Evolutionary conservation across 1,140 invertebrate genomes (phyloP).

Genomic region (Luehdorfia chinensis): DNA sequence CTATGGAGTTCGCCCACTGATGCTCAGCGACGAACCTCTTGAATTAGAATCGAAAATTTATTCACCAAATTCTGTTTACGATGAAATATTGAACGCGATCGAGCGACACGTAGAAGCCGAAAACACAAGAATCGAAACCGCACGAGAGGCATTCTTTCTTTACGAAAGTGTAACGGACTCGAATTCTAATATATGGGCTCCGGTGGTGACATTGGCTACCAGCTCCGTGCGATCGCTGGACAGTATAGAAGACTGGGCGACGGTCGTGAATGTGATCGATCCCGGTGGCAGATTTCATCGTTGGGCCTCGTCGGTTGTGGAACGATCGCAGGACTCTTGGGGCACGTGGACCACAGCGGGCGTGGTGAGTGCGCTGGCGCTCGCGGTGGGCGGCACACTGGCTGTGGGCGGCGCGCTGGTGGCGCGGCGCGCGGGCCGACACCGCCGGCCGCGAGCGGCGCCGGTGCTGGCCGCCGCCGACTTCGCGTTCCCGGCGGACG

Average conservation of each 20-base stretch:
- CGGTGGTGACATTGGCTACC: conserved; percentile 26
- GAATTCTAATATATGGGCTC: conserved; percentile 21
- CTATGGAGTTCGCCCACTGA: not conserved
- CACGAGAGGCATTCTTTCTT: conserved; percentile 23
- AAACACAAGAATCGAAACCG: conserved; percentile 12
- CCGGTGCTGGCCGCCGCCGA: conserved; percentile 37
- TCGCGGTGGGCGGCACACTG: conserved; percentile 9
- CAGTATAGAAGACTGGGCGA: conserved; percentile 27
- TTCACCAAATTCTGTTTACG: conserved; percentile 20
- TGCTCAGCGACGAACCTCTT: conserved; percentile 16
- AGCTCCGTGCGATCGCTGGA: conserved; percentile 24
- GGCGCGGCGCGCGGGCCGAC: conserved; percentile 15
- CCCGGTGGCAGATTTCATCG: conserved; percentile 11
- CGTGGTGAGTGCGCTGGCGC: conserved; percentile 12
- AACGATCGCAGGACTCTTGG: conserved; percentile 1
- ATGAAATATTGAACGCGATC: conserved; percentile 27
- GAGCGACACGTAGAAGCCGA: conserved; percentile 23
- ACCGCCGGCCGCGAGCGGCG: conserved; percentile 23
- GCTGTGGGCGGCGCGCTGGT: conserved; percentile 21
- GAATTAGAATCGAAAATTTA: not conserved
- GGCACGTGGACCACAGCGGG: conserved; percentile 11
- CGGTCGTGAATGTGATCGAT: conserved; percentile 22
- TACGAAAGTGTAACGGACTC: conserved; percentile 24
- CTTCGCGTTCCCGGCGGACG: conserved; percentile 53
- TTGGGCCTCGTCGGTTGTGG: conserved; percentile 17